phyloP scores from a whole-genome alignment of 2,797 vertebrate species.

The Menidia menidia region DNA sequence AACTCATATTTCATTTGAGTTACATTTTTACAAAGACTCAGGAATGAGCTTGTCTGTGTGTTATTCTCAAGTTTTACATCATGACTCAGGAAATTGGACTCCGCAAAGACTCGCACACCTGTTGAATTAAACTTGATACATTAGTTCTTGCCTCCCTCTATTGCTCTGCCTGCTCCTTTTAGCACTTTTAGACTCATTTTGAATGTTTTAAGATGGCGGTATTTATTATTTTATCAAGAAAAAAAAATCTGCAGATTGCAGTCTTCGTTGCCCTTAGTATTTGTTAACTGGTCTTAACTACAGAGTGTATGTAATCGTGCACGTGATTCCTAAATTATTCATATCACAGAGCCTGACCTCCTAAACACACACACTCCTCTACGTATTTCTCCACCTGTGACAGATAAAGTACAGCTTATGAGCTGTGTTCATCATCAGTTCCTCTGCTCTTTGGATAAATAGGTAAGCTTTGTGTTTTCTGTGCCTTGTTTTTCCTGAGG shows the following conservation, averaged over 20 bases:
- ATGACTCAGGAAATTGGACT: conserved; percentile 60
- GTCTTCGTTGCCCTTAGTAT: neutral
- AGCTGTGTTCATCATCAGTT: neutral
- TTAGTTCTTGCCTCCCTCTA: conserved; percentile 33
- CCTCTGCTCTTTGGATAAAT: conserved; percentile 8
- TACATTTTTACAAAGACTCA: neutral
- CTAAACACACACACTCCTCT: conserved; percentile 27
- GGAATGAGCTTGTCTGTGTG: neutral
- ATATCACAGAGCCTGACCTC: conserved; percentile 55
- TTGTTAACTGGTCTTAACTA: conserved; percentile 26
- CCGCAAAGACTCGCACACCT: conserved; percentile 54
- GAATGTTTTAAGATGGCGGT: neutral
- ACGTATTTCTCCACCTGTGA: conserved; percentile 19
- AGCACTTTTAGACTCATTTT: neutral
- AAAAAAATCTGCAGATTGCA: neutral
- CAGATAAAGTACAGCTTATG: conserved; percentile 21
- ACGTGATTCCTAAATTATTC: conserved; percentile 73
- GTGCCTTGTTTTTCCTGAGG: neutral
- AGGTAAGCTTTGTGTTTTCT: conserved; percentile 57
- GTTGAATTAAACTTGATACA: conserved; percentile 60
- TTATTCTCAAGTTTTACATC: conserved; percentile 34
- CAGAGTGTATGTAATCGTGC: conserved; percentile 14
- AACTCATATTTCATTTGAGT: neutral
- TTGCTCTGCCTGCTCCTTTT: conserved; percentile 7
- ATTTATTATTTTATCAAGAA: neutral